Evolutionary conservation across 2,797 vertebrate species (phyloP), one percentile per base, ranked within the genome.

Genomic region (Gadopsis bispinosus): DNA sequence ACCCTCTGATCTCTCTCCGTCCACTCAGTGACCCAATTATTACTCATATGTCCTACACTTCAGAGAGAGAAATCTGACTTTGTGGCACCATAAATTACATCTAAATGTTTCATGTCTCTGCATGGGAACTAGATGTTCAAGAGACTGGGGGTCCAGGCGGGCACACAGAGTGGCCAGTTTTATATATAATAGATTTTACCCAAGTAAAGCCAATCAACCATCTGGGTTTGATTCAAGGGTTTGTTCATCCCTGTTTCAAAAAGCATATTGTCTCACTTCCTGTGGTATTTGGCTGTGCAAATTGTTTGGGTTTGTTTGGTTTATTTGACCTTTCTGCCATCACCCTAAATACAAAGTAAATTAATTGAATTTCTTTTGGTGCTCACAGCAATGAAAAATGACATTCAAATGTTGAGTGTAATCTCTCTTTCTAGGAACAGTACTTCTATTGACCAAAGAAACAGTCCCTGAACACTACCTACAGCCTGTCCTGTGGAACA

Each of bases 51-150:
- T 54, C 56, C 29, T 26, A 64, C 77, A 83, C 72, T 89, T 89
- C 63, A 80, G 62, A 87, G 64, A 70, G 67, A 81, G 66, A 89
- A 72, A 87, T 84, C 67, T 68, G 73, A 89, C 79, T 86, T 61
- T 63, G 66, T 63, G 69, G 53, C 69, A 59, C 53, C 58, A 87
- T 88, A 78, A 87, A 87, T 90, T 80, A 69, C 22, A 10, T 65
- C 2, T 19, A 73, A 81, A 84, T 61, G 63, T 69, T 69, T 29
- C 13, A 5, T 45, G 37, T 60, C 8, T 66, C 65, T 67, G 41
- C 70, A 70, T 84, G 83, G 87, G 79, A 91, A 91, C 68, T n/a
- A 19, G 31, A 81, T 69, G 64, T 58, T 69, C 17, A 33, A 80
- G 72, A 59, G 63, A 26, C 48, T 26, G 8, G 65, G 53, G 61